A percentile compares a stretch with the other conserved stretches of the same genome.
phyloP scores from a whole-genome alignment of 2,888 invertebrate species.

The Cancer borealis region DNA sequence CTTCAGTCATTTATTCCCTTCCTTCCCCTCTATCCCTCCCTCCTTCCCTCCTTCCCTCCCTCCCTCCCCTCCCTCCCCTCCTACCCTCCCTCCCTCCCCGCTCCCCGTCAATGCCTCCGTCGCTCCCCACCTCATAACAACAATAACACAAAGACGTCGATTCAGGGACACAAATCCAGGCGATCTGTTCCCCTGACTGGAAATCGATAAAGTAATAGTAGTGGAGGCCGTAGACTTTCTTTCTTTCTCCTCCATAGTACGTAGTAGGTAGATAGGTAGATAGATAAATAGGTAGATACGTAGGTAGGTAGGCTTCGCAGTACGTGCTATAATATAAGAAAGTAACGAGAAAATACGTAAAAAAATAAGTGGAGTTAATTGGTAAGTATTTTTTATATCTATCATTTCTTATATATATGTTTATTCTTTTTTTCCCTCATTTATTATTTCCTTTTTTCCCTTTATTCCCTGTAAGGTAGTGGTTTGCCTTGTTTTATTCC shows the following conservation, averaged over 20 bases:
- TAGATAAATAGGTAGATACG: neutral
- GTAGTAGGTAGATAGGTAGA: neutral
- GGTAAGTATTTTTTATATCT: too few relatives aligned
- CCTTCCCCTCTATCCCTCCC: neutral
- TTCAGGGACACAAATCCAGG: conserved; percentile 14
- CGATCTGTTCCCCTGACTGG: conserved; percentile 32
- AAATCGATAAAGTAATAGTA: neutral
- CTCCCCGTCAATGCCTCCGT: neutral
- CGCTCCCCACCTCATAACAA: conserved; percentile 21
- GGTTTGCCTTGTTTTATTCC: too few relatives aligned
- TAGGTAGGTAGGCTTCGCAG: too few relatives aligned
- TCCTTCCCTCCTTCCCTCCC: neutral
- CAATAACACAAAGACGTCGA: conserved; percentile 34
- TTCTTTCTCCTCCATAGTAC: neutral
- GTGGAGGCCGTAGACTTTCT: neutral
- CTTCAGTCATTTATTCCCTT: neutral
- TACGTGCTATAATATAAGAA: too few relatives aligned
- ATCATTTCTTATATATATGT: too few relatives aligned
- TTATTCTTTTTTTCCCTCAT: too few relatives aligned
- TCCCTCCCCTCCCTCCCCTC: neutral
- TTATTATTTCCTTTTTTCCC: too few relatives aligned
- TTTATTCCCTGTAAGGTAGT: too few relatives aligned
- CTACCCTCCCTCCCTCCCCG: neutral
- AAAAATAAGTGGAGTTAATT: too few relatives aligned
- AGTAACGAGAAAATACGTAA: too few relatives aligned